Evolutionary conservation across 2,888 invertebrate genomes (phyloP).

Genomic region (Urechis unicinctus): DNA sequence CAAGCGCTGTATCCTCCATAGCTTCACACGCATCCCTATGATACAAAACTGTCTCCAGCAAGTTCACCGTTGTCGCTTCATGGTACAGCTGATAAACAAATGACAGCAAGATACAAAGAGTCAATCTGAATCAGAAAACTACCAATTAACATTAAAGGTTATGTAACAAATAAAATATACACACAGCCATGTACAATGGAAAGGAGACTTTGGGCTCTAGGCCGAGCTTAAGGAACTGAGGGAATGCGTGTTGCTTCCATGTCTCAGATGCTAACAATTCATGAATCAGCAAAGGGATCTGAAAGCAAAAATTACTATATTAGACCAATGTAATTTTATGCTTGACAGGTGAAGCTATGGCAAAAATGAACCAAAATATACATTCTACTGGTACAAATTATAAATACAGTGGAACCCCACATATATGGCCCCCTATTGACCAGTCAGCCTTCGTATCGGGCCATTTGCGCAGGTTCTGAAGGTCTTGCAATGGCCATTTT

Average conservation of each 20-base stretch:
- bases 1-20: slow-evolving; percentile 69
- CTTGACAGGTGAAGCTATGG: too few relatives aligned
- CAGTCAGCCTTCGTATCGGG: too few relatives aligned
- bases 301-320: slow-evolving; percentile 16
- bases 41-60: slow-evolving; percentile 76
- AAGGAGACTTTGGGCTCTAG: slow-evolving; percentile 47
- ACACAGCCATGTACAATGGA: slow-evolving; percentile 62
- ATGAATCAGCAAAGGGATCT: slow-evolving; percentile 70
- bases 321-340: neutral
- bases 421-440: too few relatives aligned
- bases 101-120: neutral
- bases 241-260: slow-evolving; percentile 78
- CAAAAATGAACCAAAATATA: too few relatives aligned
- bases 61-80: slow-evolving; percentile 71
- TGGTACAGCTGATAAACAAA: slow-evolving; percentile 60
- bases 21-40: slow-evolving; percentile 74
- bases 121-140: neutral
- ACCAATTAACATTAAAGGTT: neutral
- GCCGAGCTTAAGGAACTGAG: slow-evolving; percentile 62
- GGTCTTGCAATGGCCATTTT: too few relatives aligned
- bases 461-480: too few relatives aligned
- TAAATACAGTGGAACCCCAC: too few relatives aligned
- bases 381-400: too few relatives aligned
- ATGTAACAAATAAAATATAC: slow-evolving; percentile 12
- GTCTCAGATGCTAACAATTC: slow-evolving; percentile 77